Evolutionary conservation across 2,888 invertebrate genomes (phyloP).

Genomic region (Steromphala cineraria): DNA sequence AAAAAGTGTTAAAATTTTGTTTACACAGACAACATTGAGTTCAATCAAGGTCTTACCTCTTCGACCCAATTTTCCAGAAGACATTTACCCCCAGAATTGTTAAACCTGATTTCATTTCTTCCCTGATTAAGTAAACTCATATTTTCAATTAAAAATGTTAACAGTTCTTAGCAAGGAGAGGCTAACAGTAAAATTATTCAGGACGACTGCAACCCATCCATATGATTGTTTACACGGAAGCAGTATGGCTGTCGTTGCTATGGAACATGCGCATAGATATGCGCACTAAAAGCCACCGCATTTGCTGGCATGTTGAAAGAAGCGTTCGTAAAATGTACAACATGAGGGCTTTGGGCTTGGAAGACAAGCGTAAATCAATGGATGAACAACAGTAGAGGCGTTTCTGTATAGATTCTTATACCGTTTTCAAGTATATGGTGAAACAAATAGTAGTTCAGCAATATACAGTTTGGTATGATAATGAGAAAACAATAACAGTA

Average conservation of each 20-base stretch:
- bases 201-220: too few species aligned
- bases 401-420: too few species aligned
- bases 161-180: neutral
- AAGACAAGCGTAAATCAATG: too few species aligned
- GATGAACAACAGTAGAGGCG: too few species aligned
- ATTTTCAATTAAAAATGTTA: constrained; percentile 8
- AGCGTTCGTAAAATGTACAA: neutral
- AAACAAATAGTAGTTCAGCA: too few species aligned
- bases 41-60: constrained; percentile 68
- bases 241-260: constrained; percentile 1
- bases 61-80: constrained; percentile 75
- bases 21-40: neutral
- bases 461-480: too few species aligned
- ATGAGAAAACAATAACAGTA: too few species aligned
- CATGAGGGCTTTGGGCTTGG: too few species aligned
- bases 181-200: too few species aligned
- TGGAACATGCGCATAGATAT: neutral
- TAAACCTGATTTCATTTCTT: constrained; percentile 71
- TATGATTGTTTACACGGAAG: constrained; percentile 19
- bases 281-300: neutral
- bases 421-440: too few species aligned
- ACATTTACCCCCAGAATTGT: constrained; percentile 72
- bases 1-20: neutral
- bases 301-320: neutral
- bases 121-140: constrained; percentile 72